Evolutionary conservation across 2,113 vertebrate genomes (phyloP).

Genomic region (Vimba vimba): DNA sequence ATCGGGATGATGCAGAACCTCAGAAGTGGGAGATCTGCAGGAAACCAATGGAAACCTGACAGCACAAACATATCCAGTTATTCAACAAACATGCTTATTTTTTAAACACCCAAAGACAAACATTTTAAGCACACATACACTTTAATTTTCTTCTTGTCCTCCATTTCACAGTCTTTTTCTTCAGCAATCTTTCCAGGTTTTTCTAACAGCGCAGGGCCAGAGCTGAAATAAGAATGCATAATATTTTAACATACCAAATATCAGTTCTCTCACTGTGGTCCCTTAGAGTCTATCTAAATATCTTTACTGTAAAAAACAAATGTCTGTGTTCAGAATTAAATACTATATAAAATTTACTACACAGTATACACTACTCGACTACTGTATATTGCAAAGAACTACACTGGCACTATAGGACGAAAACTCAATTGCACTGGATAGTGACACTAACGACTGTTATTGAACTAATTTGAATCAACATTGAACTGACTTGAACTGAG

Average conservation of each 20-base stretch:
- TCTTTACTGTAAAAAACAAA: neutral
- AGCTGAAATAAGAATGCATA: conserved; percentile 20
- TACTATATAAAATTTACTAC: neutral
- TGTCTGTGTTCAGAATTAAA: neutral
- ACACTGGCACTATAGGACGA: neutral
- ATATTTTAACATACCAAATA: conserved; percentile 25
- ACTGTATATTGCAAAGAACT: neutral
- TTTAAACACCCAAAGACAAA: conserved; percentile 9
- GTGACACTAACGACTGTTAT: neutral
- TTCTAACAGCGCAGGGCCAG: conserved; percentile 33
- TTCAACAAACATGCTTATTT: neutral
- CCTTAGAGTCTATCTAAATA: neutral
- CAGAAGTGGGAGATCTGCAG: conserved; percentile 65
- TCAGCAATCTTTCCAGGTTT: conserved; percentile 24
- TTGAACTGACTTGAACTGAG: neutral
- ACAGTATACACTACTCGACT: neutral
- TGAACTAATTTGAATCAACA: neutral
- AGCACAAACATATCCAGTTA: conserved; percentile 29
- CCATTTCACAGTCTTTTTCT: conserved; percentile 44
- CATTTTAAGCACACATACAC: conserved; percentile 2
- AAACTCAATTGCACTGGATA: neutral
- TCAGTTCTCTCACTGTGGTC: neutral
- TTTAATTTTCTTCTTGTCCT: conserved; percentile 57
- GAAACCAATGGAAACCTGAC: conserved; percentile 73
- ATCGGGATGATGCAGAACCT: conserved; percentile 58